Conservation (phyloP, 2,888 invertebrate genomes). For the Gisinianus flammeolus region DNA sequence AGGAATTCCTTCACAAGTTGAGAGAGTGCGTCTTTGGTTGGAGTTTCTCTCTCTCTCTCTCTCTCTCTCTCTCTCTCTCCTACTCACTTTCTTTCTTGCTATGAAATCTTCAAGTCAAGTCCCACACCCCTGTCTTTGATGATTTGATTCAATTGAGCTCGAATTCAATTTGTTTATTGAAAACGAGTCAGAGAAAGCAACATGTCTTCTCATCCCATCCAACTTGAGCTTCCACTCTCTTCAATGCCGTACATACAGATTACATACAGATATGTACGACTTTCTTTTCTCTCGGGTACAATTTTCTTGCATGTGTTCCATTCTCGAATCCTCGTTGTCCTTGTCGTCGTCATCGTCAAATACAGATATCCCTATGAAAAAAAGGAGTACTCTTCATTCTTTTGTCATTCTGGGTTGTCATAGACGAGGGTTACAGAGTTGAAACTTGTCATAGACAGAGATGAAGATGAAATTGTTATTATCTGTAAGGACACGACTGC, state of each 20-base stretch:
- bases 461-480: too few relatives aligned
- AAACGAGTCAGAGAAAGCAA: slow-evolving; percentile 25
- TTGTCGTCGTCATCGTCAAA: not conserved
- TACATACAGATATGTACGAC: not conserved
- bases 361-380: too few relatives aligned
- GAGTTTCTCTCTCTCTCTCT: not conserved
- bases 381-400: not conserved
- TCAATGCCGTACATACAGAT: not conserved
- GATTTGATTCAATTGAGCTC: slow-evolving; percentile 39
- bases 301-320: not conserved
- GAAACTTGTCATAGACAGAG: too few relatives aligned
- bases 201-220: slow-evolving; percentile 9
- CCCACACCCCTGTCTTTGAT: slow-evolving; percentile 23
- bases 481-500: too few relatives aligned
- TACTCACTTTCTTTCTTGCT: not conserved
- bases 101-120: not conserved
- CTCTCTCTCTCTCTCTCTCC: not conserved
- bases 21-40: not conserved
- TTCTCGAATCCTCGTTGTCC: not conserved
- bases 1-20: too few relatives aligned
- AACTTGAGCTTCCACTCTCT: slow-evolving; percentile 6
- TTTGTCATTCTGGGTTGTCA: too few relatives aligned
- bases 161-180: slow-evolving; percentile 40
- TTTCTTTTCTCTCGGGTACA: not conserved
- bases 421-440: too few relatives aligned